Evolutionary conservation across 2,888 invertebrate species (phyloP).

Genomic region (Molorchus minor): DNA sequence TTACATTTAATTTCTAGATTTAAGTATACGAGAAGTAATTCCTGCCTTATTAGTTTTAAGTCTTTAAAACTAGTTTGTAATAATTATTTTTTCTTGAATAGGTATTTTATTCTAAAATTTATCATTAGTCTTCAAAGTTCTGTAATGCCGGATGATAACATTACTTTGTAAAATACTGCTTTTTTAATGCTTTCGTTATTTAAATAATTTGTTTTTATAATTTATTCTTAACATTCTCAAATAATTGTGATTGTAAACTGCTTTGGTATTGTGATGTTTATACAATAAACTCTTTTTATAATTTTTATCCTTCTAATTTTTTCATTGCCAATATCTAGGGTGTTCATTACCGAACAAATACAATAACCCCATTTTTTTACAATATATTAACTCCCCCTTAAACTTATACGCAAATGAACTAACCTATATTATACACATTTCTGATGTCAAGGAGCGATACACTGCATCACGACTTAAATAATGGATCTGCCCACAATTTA

Average conservation of each 20-base stretch:
- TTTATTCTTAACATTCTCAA: conserved; percentile 55
- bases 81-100: conserved; percentile 28
- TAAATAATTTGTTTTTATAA: conserved; percentile 41
- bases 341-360: no score
- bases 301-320: not conserved
- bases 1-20: conserved; percentile 34
- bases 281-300: conserved; percentile 44
- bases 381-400: no score
- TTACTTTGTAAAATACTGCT: conserved; percentile 39
- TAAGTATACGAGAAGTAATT: conserved; percentile 38
- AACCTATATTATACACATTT: no score
- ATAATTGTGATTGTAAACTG: conserved; percentile 60
- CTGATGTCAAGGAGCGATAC: no score
- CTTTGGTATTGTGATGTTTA: conserved; percentile 60
- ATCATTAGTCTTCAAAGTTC: conserved; percentile 17
- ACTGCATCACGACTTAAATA: no score
- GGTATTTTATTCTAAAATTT: conserved; percentile 41
- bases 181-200: conserved; percentile 36
- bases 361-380: no score
- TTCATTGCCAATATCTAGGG: conserved; percentile 1
- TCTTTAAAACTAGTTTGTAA: conserved; percentile 46
- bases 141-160: conserved; percentile 21
- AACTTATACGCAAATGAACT: no score
- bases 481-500: no score
- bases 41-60: conserved; percentile 50